A percentile compares a stretch with the other conserved stretches of the same genome.
These are phyloP conservation scores for Copidosoma floridanum DNA, from an alignment of 1,140 invertebrate genomes.

Conservation along the genomic window DNA sequence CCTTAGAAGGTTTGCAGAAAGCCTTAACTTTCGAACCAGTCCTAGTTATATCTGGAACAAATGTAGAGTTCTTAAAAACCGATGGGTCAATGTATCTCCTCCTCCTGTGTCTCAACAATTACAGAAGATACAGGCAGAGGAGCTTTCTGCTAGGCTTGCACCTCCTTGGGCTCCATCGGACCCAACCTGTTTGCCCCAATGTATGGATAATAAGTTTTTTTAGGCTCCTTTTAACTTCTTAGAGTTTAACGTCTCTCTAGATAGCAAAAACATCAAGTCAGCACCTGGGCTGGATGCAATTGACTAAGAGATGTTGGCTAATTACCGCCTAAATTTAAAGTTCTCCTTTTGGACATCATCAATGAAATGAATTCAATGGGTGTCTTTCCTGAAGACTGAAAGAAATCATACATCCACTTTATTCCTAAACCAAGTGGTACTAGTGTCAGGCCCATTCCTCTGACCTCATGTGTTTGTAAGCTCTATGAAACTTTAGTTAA, in stretches of 20 bases:
- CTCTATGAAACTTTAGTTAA: neutral
- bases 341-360: constrained; percentile 12
- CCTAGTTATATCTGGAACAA: neutral
- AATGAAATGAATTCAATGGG: constrained; percentile 11
- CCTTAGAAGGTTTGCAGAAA: constrained; percentile 2
- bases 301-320: neutral
- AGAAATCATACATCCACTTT: constrained; percentile 12
- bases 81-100: neutral
- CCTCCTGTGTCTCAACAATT: neutral
- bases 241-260: neutral
- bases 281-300: neutral
- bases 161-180: neutral
- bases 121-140: no score
- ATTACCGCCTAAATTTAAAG: no score
- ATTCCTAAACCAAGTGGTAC: neutral
- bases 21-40: neutral
- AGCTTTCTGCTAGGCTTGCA: neutral
- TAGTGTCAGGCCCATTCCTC: neutral
- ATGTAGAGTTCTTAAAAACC: neutral
- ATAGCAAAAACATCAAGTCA: neutral
- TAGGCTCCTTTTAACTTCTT: neutral
- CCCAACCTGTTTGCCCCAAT: neutral
- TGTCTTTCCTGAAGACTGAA: constrained; percentile 12
- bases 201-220: neutral
- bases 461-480: neutral